These are phyloP conservation scores for Pammene fasciana DNA, from an alignment of 2,888 invertebrate genomes.

Conservation along the genomic window DNA sequence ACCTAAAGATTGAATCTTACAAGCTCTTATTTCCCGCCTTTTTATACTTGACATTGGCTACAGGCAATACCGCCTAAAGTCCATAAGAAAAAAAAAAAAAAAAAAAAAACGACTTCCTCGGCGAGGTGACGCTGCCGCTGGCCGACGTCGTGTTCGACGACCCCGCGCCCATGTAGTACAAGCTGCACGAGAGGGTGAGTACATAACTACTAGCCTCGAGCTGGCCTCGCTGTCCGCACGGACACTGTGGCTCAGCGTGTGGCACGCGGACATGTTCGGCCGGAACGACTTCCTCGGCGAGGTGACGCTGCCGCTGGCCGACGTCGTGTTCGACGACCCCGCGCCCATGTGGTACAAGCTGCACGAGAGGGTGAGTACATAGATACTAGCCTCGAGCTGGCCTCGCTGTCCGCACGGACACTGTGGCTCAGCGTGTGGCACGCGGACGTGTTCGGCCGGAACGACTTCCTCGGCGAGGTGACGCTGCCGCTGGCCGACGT, in stretches of 20 bases:
- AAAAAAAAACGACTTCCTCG: conserved; percentile 99
- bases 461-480: too few species aligned
- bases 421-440: too few species aligned
- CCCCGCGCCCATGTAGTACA: conserved; percentile 95
- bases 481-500: conserved; percentile 95
- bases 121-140: conserved; percentile 96
- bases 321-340: conserved; percentile 96
- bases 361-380: conserved; percentile 91
- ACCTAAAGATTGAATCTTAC: too few species aligned
- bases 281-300: conserved; percentile 98
- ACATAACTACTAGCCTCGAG: not conserved
- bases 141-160: conserved; percentile 97
- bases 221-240: conserved; percentile 94
- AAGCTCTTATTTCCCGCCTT: too few species aligned
- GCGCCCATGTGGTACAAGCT: conserved; percentile 95
- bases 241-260: conserved; percentile 97
- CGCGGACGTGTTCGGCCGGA: too few species aligned
- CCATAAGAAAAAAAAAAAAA: too few species aligned
- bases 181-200: conserved; percentile 95
- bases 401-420: too few species aligned
- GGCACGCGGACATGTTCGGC: conserved; percentile 99
- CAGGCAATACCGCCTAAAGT: too few species aligned
- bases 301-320: conserved; percentile 95
- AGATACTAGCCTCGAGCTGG: too few species aligned
- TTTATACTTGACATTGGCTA: too few species aligned